Evolutionary conservation across 2,888 invertebrate species (phyloP).

Genomic region (Cheilosia scutellata): DNA sequence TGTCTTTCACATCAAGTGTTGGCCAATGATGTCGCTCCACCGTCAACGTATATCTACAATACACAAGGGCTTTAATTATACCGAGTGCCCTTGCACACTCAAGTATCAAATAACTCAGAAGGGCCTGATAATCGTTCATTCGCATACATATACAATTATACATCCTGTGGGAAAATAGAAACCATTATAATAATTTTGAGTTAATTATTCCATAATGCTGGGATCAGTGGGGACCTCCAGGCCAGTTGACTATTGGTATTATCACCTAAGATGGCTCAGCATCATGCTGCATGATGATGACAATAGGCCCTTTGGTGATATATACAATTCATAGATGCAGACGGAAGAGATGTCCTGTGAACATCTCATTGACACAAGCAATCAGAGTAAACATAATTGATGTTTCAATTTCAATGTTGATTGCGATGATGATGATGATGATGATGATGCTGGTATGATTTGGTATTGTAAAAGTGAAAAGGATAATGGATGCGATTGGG

Average conservation of each 20-base stretch:
- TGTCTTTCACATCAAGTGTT: conserved; percentile 7
- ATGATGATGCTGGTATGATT: conserved; percentile 9
- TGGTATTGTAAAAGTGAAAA: conserved; percentile 19
- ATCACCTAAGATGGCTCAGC: conserved; percentile 40
- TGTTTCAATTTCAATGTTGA: conserved; percentile 57
- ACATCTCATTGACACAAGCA: conserved; percentile 55
- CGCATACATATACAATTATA: background rate
- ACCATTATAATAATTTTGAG: conserved; percentile 45
- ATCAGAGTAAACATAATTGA: conserved; percentile 57
- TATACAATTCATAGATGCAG: background rate
- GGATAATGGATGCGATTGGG: conserved; percentile 27
- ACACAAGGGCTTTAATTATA: conserved; percentile 10
- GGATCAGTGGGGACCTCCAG: conserved; percentile 34
- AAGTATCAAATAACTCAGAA: conserved; percentile 22
- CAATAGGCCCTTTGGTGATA: conserved; percentile 35
- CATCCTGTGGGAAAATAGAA: conserved; percentile 27
- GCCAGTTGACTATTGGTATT: conserved; percentile 18
- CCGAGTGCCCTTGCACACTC: conserved; percentile 2
- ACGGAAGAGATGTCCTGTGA: conserved; percentile 30
- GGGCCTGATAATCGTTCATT: conserved; percentile 16
- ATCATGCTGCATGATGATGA: conserved; percentile 16
- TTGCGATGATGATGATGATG: conserved; percentile 39
- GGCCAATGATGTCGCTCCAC: conserved; percentile 11
- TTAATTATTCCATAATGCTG: conserved; percentile 54
- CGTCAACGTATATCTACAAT: background rate